A percentile compares a stretch with the other conserved stretches of the same genome.
phyloP scores from a whole-genome alignment of 2,797 vertebrate genomes.

The Cygnus olor region DNA sequence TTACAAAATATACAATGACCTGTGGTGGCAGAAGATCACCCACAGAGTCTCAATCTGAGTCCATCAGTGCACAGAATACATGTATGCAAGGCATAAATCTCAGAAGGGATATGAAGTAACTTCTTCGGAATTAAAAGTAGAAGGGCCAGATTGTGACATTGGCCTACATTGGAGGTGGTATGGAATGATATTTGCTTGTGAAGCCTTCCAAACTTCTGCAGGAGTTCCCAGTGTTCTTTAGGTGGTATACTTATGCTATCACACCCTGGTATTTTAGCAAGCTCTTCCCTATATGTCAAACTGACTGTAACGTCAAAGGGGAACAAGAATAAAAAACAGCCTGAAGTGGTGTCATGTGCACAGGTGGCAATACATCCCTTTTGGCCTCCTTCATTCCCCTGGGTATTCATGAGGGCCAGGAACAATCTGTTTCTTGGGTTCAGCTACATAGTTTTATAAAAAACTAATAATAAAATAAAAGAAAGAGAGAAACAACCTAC shows the following conservation, averaged over 20 bases:
- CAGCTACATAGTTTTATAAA: not conserved
- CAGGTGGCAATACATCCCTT: conserved; percentile 9
- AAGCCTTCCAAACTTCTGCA: not conserved
- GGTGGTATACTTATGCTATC: not conserved
- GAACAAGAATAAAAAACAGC: conserved; percentile 25
- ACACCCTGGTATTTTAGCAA: not conserved
- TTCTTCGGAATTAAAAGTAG: conserved; percentile 37
- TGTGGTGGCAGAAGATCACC: conserved; percentile 14
- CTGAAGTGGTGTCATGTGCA: conserved; percentile 13
- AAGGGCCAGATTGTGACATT: not conserved
- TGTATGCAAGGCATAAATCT: not conserved
- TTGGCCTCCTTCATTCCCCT: not conserved
- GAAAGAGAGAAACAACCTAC: not conserved
- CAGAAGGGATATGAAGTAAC: not conserved
- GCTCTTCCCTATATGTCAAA: conserved; percentile 10
- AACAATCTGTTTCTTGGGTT: conserved; percentile 11
- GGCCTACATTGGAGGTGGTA: not conserved
- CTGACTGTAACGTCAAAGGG: conserved; percentile 31
- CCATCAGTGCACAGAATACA: not conserved
- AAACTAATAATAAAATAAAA: no score
- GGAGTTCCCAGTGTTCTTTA: not conserved
- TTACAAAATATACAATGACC: conserved; percentile 30
- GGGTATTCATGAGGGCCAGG: not conserved
- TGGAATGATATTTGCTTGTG: not conserved
- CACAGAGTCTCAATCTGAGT: conserved; percentile 31